Evolutionary conservation across 2,888 invertebrate genomes (phyloP), one percentile per base, ranked within the genome.

Genomic region (Drosophila leonis): DNA sequence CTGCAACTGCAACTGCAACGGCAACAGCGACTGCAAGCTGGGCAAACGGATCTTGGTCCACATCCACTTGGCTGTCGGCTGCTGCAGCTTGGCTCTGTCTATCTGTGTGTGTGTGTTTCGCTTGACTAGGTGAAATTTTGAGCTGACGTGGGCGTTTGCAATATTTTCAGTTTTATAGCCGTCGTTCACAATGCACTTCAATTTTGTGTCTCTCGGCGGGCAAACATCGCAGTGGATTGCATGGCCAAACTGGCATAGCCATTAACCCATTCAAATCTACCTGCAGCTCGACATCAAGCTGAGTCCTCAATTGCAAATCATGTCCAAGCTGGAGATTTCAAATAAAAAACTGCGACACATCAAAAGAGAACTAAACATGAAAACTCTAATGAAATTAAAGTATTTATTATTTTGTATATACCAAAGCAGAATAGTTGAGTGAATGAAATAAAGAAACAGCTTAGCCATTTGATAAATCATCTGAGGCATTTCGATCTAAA

Each of bases 141-240:
- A 74, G 66, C 72, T 63, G 61, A 56, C 70, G 86, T 85, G 81
- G 85, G 85, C 83, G 88, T 80, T 13, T 63, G 80, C 60, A 75
- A 88, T 83, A 83, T 85, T 83, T 84, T 88, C 67, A 55, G 72
- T 79, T 85, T 87, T 86, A 84, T 75, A 75, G 61, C 64, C 41
- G 62, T 64, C 66, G 60, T 74, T 67, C 67, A 64, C 66, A 75
- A 80, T 78, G 75, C 72, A 82, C 72, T 74, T 73, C 75, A 70
- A 72, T 78, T 74, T 63, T 71, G 78, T 64, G 78, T 77, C 64
- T 77, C 68, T 54, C 66, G 70, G 20, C 80, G 56, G 64, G 64
- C 66, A 72, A 78, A 72, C 66, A 65, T 48, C 29, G 10, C 29
- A 46, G 46, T 31, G 48, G 29, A 31, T 31, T 10, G 48, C 29